Evolutionary conservation across 2,888 invertebrate genomes (phyloP).

Genomic region (Oscheius sp.): DNA sequence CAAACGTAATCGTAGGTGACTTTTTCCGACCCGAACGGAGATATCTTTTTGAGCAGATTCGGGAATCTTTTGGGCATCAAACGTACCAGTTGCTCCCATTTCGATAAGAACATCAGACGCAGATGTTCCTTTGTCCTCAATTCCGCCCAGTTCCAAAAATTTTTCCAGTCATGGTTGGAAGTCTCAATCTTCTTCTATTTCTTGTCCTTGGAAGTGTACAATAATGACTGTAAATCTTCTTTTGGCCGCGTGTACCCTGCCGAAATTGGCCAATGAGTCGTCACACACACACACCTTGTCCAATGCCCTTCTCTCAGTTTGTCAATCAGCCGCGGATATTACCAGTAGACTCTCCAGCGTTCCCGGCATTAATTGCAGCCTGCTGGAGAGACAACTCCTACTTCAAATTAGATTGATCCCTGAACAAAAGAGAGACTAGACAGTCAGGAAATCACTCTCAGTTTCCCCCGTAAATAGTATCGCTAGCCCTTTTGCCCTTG

Average conservation of each 20-base stretch:
- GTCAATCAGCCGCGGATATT: not conserved
- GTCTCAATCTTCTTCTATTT: no score
- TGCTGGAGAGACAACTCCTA: not conserved
- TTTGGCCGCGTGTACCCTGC: no score
- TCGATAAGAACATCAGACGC: not conserved
- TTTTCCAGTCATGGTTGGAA: not conserved
- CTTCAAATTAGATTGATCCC: not conserved
- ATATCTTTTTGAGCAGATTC: no score
- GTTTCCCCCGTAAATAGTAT: constrained; percentile 7
- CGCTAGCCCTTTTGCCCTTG: constrained; percentile 2
- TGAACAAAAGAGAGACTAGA: not conserved
- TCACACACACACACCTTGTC: no score
- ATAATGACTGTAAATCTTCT: no score
- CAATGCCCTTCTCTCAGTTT: no score
- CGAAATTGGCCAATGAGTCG: no score
- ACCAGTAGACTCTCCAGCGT: constrained; percentile 7
- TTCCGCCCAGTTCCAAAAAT: not conserved
- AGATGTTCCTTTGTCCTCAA: not conserved
- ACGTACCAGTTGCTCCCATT: not conserved
- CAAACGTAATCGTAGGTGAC: not conserved
- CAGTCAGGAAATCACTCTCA: not conserved
- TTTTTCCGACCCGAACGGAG: not conserved
- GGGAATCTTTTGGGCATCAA: no score
- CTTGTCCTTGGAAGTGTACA: no score
- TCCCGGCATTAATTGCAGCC: not conserved